Base-by-base conservation (phyloP, 1,140 invertebrate genomes). In the Helicoverpa zea region DNA sequence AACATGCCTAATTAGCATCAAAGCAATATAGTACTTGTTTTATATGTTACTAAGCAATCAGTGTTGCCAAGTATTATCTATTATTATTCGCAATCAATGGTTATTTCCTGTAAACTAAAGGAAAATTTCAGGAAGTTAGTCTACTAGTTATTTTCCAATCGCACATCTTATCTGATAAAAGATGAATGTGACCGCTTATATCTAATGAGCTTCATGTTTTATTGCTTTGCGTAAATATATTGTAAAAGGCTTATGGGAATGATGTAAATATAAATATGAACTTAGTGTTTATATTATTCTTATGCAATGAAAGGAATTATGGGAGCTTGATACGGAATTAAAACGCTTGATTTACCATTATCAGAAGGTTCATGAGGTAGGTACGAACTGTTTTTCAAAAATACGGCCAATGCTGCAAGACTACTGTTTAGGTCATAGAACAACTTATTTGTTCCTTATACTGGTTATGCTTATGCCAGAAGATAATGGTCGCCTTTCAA, bases 171-270 rank as follows among this genome's bases (percentile, higher is more conserved):
- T 58, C 70, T 43, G 70, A 73, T 73, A 56, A 58, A 30, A 72
- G 68, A 73, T 73, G 70, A 73, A 73, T 58, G 70, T 73, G 70
- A 43, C 66, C 66, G 66, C 47, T 16, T 23, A n/a, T 72, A 72
- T 52, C 68, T 18, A 16, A n/a, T 49, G 51, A 49, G 47, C 64
- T 64, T 43, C 43, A 16, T 16, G 30, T 30, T 72, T 72, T 72
- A 72, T 54, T 72, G 49, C 23, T 23, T 54, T 52, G 54, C 5
- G 14, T 35, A 72, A 64, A 64, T 64, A 49, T 4, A 14, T 64
- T 30, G 43, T 64, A 47, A 64, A 64, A 64, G 63, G 63, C 61
- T 43, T 63, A 63, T 29, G 12, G 61, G 7, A 13, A 61, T 30
- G 23, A 47, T n/a, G 9, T 30, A 64, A 64, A 64, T 16, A 63